These are phyloP conservation scores for Petrocephalus schoutedeni DNA, from an alignment of 2,797 vertebrate species.

Conservation along the genomic window DNA sequence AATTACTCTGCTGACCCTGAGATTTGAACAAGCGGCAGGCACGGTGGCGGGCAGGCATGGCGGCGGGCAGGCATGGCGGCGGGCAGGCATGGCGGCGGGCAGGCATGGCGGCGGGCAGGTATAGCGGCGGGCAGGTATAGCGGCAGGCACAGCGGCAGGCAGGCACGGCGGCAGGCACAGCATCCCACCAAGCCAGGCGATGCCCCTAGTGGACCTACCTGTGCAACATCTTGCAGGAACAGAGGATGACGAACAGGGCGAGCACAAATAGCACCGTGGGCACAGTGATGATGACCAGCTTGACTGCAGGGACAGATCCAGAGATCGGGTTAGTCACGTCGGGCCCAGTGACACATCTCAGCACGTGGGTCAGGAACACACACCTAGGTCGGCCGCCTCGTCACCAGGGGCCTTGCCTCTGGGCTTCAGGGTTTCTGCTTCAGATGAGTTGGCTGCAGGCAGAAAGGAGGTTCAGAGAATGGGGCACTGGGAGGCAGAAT, in stretches of 20 bases:
- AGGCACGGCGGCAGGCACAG: background rate
- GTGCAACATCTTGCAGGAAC: slow-evolving; percentile 49
- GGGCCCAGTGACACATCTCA: background rate
- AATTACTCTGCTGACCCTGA: no score
- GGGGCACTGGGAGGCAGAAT: background rate
- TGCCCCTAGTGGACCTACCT: slow-evolving; percentile 48
- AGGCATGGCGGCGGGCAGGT: no score
- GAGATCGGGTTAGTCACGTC: background rate
- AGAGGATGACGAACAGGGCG: slow-evolving; percentile 55
- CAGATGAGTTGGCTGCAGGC: slow-evolving; percentile 16
- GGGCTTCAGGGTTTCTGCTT: slow-evolving; percentile 20
- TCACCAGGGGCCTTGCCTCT: background rate
- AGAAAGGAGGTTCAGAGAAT: background rate
- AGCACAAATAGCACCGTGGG: slow-evolving; percentile 48
- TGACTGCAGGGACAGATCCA: slow-evolving; percentile 48
- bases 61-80: no score
- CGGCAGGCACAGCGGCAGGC: no score
- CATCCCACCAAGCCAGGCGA: background rate
- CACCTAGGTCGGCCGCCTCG: slow-evolving; percentile 35
- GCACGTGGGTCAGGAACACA: background rate
- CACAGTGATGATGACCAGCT: slow-evolving; percentile 52
- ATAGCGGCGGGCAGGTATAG: no score
- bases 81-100: no score
- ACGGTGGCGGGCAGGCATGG: no score
- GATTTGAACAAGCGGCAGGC: no score